These are phyloP conservation scores for Oncorhynchus clarkii DNA, from an alignment of 2,113 vertebrate species.

Conservation along the genomic window DNA sequence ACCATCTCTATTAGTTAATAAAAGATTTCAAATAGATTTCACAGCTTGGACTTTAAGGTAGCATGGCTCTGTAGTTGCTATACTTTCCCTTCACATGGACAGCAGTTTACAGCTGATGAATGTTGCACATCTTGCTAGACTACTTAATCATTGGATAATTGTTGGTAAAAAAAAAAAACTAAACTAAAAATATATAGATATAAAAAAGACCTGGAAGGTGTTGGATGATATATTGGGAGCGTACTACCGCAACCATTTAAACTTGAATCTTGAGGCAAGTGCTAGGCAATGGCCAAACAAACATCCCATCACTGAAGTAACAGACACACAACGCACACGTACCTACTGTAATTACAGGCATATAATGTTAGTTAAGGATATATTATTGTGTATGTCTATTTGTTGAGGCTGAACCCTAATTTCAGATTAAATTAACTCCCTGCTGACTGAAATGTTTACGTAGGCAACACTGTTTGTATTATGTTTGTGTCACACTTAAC, in stretches of 20 bases:
- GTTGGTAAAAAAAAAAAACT: conserved; percentile 70
- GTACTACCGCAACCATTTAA: conserved; percentile 4
- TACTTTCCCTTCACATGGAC: conserved; percentile 73
- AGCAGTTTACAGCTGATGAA: conserved; percentile 84
- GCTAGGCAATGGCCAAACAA: conserved; percentile 14
- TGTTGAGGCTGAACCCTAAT: conserved; percentile 28
- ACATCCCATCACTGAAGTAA: background rate
- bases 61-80: conserved; percentile 86
- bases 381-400: conserved; percentile 48
- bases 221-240: background rate
- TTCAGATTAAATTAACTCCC: conserved; percentile 25
- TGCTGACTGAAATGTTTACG: conserved; percentile 17
- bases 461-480: conserved; percentile 44
- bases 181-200: conserved; percentile 35
- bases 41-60: conserved; percentile 96
- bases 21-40: conserved; percentile 54
- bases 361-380: conserved; percentile 40
- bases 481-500: conserved; percentile 12
- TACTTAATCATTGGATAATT: conserved; percentile 84
- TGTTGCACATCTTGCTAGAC: conserved; percentile 87
- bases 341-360: conserved; percentile 42
- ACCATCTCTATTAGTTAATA: conserved; percentile 41
- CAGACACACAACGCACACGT: conserved; percentile 1
- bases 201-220: conserved; percentile 13
- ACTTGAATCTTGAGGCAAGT: conserved; percentile 16